Base-by-base conservation (phyloP, 2,888 invertebrate species). In the Argyra leucocephala region DNA sequence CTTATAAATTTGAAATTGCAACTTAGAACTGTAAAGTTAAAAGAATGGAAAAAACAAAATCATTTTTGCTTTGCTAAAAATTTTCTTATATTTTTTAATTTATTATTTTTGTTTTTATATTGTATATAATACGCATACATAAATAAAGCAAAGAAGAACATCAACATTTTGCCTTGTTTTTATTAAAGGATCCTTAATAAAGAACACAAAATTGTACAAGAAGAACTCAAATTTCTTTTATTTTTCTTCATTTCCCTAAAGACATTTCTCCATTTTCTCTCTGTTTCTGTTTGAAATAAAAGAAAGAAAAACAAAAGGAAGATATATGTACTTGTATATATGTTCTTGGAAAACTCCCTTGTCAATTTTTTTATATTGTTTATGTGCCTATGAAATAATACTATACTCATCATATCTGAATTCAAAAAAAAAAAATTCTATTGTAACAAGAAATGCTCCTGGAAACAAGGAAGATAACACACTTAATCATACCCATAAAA, bases 161-260 rank as follows among this genome's bases (percentile, higher is more conserved):
- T 48, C 15, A 48, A 48, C 2, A 48, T 48, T 48, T 48, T 48
- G 48, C 48, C 48, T 48, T 48, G 5, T 37, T 48, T 48, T 15
- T 12, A 37, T 37, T 10, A 10, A 37, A 37, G 12, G 12, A 10
- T 37, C 6, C 6, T 10, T 10, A 37, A 37, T 10, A 37, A 37
- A 37, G 12, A 2, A 48, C 5, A 48, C 12, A 48, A 48, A 48
- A 48, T 5, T 15, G 15, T 15, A 37, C 15, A n/a, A 48, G 48
- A 48, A 48, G 5, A 18, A 48, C 31, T 31, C 10, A 48, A 48
- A 48, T 48, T 48, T 48, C 48, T 48, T 48, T 48, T 48, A 18
- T 48, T 48, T 48, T 48, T 48, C 48, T 48, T 48, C 48, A 48
- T 48, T 48, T 48, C 48, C 48, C 48, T 48, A 48, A 48, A 48